Evolutionary conservation across 2,113 vertebrate species (phyloP).

Genomic region (Epinephelus fuscoguttatus): DNA sequence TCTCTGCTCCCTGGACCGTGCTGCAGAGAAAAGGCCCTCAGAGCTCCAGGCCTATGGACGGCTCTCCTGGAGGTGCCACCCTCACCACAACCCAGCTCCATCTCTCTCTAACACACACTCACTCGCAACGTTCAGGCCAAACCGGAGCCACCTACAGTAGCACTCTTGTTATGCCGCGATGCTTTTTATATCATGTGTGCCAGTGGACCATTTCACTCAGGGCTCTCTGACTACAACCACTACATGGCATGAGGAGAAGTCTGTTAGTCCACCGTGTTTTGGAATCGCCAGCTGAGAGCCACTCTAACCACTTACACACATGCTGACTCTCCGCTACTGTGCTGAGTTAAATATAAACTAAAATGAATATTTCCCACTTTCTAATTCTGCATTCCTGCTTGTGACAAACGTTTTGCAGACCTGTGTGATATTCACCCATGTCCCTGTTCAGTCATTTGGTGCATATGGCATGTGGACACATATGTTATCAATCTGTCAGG

Average conservation of each 20-base stretch:
- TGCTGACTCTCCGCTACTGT: slow-evolving; percentile 3
- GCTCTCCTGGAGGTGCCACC: slow-evolving; percentile 72
- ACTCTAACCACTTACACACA: slow-evolving; percentile 50
- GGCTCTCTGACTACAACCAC: slow-evolving; percentile 22
- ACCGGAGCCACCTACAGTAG: slow-evolving; percentile 58
- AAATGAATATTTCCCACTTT: slow-evolving; percentile 1
- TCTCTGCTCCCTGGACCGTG: slow-evolving; percentile 41
- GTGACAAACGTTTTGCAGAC: slow-evolving; percentile 6
- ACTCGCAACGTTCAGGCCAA: slow-evolving; percentile 18
- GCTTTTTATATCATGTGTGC: slow-evolving; percentile 78
- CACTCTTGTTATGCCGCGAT: slow-evolving; percentile 60
- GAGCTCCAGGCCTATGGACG: slow-evolving; percentile 50
- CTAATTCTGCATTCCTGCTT: not conserved
- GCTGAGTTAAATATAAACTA: slow-evolving; percentile 41
- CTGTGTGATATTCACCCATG: not conserved
- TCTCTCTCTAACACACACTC: slow-evolving; percentile 36
- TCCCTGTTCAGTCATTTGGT: not conserved
- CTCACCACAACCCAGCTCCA: slow-evolving; percentile 47
- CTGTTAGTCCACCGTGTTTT: slow-evolving; percentile 51
- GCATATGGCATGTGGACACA: slow-evolving; percentile 23
- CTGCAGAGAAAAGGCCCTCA: slow-evolving; percentile 71
- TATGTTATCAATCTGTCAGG: slow-evolving; percentile 59
- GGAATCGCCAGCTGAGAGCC: slow-evolving; percentile 35
- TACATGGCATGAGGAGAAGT: slow-evolving; percentile 39
- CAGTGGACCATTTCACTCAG: slow-evolving; percentile 55